Conservation (phyloP, 2,888 invertebrate genomes). For the Scrobipalpa costella region DNA sequence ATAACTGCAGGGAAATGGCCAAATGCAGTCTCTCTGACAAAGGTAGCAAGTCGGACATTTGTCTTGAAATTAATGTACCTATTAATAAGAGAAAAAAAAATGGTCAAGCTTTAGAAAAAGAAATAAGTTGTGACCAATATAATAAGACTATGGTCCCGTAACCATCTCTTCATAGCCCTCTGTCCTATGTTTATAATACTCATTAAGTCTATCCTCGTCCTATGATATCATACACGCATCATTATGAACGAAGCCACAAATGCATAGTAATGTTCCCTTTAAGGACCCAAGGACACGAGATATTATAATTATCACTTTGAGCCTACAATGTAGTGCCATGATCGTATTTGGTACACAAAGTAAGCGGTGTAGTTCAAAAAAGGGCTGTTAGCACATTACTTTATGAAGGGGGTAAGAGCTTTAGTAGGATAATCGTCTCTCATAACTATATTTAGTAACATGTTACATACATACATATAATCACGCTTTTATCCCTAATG, state of each 20-base stretch:
- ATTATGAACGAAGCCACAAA: no score
- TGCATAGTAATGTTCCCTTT: conserved; percentile 14
- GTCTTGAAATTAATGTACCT: no score
- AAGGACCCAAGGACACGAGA: not conserved
- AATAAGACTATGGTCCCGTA: not conserved
- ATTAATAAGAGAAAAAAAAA: no score
- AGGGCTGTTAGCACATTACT: not conserved
- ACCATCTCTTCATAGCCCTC: not conserved
- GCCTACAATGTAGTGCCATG: not conserved
- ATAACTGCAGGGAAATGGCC: no score
- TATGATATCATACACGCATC: conserved; percentile 17
- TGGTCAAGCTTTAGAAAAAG: not conserved
- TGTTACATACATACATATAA: no score
- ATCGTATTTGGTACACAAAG: not conserved
- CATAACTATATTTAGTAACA: no score
- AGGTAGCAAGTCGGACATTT: no score
- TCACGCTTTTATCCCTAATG: no score
- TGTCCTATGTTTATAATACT: not conserved
- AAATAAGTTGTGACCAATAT: not conserved
- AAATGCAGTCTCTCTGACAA: no score
- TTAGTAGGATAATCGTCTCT: no score
- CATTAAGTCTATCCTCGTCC: conserved; percentile 9
- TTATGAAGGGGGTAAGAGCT: no score
- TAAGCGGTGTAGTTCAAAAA: not conserved
- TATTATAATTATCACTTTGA: conserved; percentile 9